These are phyloP conservation scores for Imbricaverruca yamaguchii DNA, from an alignment of 2,888 invertebrate species.

Conservation along the genomic window DNA sequence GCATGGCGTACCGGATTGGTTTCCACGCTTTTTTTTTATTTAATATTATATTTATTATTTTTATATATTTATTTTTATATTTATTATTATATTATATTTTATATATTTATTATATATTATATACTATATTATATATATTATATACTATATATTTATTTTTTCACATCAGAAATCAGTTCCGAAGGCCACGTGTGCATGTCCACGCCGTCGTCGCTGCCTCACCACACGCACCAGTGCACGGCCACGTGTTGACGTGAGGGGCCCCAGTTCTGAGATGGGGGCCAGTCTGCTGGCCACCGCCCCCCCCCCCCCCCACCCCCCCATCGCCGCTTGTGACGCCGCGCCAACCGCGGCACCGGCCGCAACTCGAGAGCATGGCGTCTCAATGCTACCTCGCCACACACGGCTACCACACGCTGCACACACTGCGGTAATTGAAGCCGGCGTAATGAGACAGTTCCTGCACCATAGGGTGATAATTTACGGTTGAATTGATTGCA, in stretches of 20 bases:
- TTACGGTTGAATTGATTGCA: background rate
- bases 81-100: too few relatives aligned
- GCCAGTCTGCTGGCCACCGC: background rate
- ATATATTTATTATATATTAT: too few relatives aligned
- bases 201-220: too few relatives aligned
- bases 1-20: too few relatives aligned
- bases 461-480: conserved; percentile 5
- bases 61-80: too few relatives aligned
- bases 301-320: background rate
- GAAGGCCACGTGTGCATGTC: too few relatives aligned
- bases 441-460: background rate
- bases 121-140: too few relatives aligned
- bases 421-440: background rate
- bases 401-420: background rate
- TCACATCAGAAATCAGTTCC: too few relatives aligned
- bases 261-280: background rate
- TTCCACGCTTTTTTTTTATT: too few relatives aligned
- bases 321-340: background rate
- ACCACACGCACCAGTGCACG: background rate
- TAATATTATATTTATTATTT: too few relatives aligned
- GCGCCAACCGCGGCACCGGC: background rate
- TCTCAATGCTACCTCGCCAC: background rate
- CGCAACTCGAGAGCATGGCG: background rate
- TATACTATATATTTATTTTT: too few relatives aligned
- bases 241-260: background rate